phyloP scores from a whole-genome alignment of 1,140 invertebrate species.

The Brachionus sp. region DNA sequence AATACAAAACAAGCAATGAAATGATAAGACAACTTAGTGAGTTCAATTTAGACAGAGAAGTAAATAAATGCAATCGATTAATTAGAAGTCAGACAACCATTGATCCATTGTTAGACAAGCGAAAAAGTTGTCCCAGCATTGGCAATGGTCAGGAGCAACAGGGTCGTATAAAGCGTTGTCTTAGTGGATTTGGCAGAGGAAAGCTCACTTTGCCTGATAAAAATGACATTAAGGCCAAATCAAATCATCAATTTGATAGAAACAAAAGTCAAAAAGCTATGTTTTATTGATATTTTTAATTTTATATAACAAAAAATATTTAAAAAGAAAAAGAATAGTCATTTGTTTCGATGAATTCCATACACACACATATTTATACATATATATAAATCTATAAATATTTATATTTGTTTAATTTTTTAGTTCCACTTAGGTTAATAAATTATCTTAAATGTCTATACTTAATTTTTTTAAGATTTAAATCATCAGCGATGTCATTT shows the following conservation, averaged over 20 bases:
- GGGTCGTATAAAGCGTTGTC: background rate
- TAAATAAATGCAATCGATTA: background rate
- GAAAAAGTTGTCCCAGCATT: conserved; percentile 24
- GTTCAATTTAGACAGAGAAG: background rate
- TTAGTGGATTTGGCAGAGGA: background rate
- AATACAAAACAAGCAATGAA: conserved; percentile 5
- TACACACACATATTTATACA: no score
- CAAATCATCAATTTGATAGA: background rate
- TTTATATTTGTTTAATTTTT: no score
- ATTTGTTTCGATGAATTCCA: background rate
- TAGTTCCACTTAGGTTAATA: no score
- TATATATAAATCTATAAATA: no score
- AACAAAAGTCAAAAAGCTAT: conserved; percentile 5
- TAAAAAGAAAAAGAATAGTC: background rate
- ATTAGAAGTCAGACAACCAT: background rate
- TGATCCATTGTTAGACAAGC: background rate
- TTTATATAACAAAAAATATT: background rate
- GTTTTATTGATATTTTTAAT: conserved; percentile 31
- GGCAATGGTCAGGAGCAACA: background rate
- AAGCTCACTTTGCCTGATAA: background rate
- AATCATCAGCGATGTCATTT: no score
- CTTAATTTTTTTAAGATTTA: no score
- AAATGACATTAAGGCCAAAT: background rate
- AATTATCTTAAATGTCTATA: no score
- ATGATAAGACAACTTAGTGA: background rate